Evolutionary conservation across 2,888 invertebrate species (phyloP).

Genomic region (Drosophila yooni): DNA sequence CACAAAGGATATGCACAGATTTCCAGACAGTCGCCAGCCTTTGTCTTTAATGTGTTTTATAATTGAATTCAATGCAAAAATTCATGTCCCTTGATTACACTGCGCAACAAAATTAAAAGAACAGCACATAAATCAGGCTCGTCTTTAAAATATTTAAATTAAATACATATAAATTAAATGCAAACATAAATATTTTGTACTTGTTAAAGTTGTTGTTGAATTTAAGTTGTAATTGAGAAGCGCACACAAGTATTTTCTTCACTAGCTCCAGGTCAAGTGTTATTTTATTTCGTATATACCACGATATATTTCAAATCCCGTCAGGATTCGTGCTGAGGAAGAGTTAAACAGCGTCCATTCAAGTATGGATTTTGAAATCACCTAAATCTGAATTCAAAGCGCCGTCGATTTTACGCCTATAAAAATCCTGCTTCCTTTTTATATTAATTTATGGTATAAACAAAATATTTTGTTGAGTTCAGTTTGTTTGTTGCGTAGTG

Average conservation of each 20-base stretch:
- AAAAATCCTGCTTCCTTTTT: background rate
- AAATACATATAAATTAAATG: background rate
- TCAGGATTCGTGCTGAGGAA: background rate
- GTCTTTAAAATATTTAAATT: background rate
- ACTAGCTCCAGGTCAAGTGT: too few relatives aligned
- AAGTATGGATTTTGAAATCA: background rate
- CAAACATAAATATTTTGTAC: too few relatives aligned
- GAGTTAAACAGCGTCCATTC: background rate
- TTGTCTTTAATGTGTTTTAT: slow-evolving; percentile 64
- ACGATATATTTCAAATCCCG: background rate
- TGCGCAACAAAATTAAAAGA: slow-evolving; percentile 14
- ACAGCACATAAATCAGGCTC: background rate
- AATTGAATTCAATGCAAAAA: slow-evolving; percentile 78
- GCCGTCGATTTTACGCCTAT: too few relatives aligned
- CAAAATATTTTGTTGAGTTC: background rate
- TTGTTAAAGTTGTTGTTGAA: background rate
- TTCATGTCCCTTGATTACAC: slow-evolving; percentile 55
- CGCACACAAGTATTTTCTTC: too few relatives aligned
- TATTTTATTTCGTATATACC: background rate
- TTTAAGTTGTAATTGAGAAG: background rate
- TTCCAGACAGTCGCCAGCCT: slow-evolving; percentile 53
- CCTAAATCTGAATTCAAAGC: background rate
- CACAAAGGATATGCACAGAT: slow-evolving; percentile 67
- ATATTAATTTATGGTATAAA: background rate
- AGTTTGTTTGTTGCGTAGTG: slow-evolving; percentile 29